phyloP scores from a whole-genome alignment of 2,888 invertebrate genomes.

The Spodoptera littoralis region DNA sequence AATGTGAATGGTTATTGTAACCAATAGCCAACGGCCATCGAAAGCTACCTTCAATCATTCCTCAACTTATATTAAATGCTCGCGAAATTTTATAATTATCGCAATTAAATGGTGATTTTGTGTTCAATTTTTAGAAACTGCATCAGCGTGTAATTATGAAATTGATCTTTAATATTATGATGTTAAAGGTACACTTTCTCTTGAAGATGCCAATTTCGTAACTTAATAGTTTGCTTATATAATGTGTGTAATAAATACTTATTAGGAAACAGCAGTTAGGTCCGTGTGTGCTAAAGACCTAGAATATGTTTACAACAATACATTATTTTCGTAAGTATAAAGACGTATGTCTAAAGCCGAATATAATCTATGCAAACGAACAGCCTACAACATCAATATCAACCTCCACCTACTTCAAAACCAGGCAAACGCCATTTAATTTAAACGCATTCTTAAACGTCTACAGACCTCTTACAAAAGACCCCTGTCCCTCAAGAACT shows the following conservation, averaged over 20 bases:
- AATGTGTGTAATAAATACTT: too few relatives aligned
- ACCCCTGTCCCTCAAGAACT: too few relatives aligned
- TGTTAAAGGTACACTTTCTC: conserved; percentile 14
- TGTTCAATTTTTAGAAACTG: conserved; percentile 2
- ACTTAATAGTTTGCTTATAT: conserved; percentile 12
- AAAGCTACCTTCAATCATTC: conserved; percentile 26
- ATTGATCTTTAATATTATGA: conserved; percentile 10
- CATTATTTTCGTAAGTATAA: too few relatives aligned
- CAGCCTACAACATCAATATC: not conserved
- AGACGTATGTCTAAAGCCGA: too few relatives aligned
- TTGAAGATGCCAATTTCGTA: conserved; percentile 14
- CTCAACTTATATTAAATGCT: conserved; percentile 22
- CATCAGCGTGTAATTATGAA: conserved; percentile 1
- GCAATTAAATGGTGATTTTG: conserved; percentile 5
- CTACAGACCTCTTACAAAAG: too few relatives aligned
- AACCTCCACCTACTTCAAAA: conserved; percentile 1
- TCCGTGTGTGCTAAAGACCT: conserved; percentile 10
- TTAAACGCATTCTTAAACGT: too few relatives aligned
- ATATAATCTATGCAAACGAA: not conserved
- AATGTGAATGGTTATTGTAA: conserved; percentile 59
- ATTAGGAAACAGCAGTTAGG: too few relatives aligned
- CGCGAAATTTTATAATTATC: conserved; percentile 9
- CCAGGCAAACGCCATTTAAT: too few relatives aligned
- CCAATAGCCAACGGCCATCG: conserved; percentile 30
- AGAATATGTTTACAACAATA: conserved; percentile 6